These are phyloP conservation scores for Vulpes ferrilata DNA, from an alignment of 2,113 vertebrate species.

Conservation along the genomic window DNA sequence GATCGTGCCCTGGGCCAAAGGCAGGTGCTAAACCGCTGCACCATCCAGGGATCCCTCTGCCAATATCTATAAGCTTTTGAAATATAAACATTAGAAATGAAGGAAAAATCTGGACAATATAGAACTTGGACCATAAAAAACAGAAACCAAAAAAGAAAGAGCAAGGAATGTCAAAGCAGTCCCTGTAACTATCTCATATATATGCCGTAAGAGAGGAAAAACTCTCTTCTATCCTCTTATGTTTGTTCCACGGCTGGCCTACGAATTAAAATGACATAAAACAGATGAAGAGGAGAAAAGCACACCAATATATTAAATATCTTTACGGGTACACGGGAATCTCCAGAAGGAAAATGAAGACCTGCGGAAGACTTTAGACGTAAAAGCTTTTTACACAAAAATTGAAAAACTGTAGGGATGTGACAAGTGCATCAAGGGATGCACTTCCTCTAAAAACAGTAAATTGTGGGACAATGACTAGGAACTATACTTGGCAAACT, in stretches of 20 bases:
- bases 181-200: not conserved
- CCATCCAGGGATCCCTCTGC: too few species aligned
- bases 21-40: too few species aligned
- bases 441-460: not conserved
- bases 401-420: not conserved
- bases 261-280: not conserved
- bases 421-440: too few species aligned
- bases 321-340: not conserved
- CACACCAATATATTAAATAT: not conserved
- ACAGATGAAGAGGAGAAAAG: not conserved
- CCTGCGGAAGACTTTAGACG: not conserved
- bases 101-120: not conserved
- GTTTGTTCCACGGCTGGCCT: not conserved
- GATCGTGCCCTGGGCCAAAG: too few species aligned
- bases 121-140: not conserved
- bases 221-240: not conserved
- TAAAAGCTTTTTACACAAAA: not conserved
- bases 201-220: not conserved
- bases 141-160: not conserved
- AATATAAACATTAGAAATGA: conserved; percentile 3
- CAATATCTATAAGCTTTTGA: not conserved
- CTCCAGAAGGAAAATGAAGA: conserved; percentile 9
- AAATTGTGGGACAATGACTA: not conserved
- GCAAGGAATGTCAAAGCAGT: not conserved
- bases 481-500: not conserved